phyloP scores from a whole-genome alignment of 2,888 invertebrate species.

The Eustalomyia histrio region DNA sequence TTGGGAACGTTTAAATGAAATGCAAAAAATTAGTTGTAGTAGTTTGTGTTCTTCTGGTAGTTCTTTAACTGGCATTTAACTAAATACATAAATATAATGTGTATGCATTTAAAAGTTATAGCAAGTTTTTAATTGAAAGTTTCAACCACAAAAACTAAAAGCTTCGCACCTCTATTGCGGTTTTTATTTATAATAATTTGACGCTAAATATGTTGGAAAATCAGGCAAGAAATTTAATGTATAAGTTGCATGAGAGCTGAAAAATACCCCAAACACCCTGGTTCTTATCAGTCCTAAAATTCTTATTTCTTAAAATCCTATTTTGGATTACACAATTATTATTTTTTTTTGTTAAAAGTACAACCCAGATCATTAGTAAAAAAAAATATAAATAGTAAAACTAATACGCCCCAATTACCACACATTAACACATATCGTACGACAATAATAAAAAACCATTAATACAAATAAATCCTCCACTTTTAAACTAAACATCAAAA shows the following conservation, averaged over 20 bases:
- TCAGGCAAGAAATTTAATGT: too few relatives aligned
- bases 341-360: not conserved
- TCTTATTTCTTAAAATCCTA: not conserved
- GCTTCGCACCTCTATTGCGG: not conserved
- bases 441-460: constrained; percentile 3
- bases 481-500: not conserved
- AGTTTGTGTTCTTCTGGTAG: constrained; percentile 60
- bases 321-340: not conserved
- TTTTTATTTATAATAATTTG: not conserved
- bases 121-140: not conserved
- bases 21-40: constrained; percentile 70
- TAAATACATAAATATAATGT: constrained; percentile 48
- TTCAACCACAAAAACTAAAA: not conserved
- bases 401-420: constrained; percentile 55
- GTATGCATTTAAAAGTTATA: not conserved
- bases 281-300: not conserved
- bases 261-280: not conserved
- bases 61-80: constrained; percentile 40
- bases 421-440: constrained; percentile 55
- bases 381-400: constrained; percentile 3
- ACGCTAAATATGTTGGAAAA: not conserved
- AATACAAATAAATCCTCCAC: constrained; percentile 15
- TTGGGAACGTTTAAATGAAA: constrained; percentile 74
- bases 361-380: constrained; percentile 2
- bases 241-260: not conserved